Evolutionary conservation across 92 coral and sea anemone genomes (phyloP).

Genomic region (Phenganax marumi): DNA sequence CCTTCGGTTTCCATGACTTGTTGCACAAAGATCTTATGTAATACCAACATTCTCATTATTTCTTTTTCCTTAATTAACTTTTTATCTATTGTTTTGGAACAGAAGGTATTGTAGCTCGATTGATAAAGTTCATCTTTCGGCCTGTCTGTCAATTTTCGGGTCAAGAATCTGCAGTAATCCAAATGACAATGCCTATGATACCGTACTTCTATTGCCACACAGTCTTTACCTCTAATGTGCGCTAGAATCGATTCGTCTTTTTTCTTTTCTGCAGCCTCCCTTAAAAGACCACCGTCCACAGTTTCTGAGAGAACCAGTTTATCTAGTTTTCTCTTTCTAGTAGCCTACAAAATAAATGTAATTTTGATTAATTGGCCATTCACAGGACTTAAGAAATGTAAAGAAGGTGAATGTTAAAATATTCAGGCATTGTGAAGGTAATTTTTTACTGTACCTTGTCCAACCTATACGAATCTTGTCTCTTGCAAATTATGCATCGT

Average conservation of each 20-base stretch:
- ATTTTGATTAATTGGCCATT: neutral
- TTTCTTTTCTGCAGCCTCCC: conserved; percentile 32
- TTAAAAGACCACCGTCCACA: conserved; percentile 22
- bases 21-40: conserved; percentile 25
- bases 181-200: conserved; percentile 28
- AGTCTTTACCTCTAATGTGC: conserved; percentile 37
- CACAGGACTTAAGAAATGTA: neutral
- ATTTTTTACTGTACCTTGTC: conserved; percentile 11
- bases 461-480: conserved; percentile 2
- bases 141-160: conserved; percentile 12
- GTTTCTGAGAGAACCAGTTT: conserved; percentile 23
- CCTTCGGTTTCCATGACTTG: conserved; percentile 23
- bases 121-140: conserved; percentile 26
- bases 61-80: conserved; percentile 14
- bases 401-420: neutral
- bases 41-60: conserved; percentile 18
- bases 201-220: conserved; percentile 34
- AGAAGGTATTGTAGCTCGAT: conserved; percentile 17
- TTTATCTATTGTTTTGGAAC: conserved; percentile 10
- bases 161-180: conserved; percentile 26
- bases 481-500: conserved; percentile 27
- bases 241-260: conserved; percentile 26
- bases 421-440: no score
- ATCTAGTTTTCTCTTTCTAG: conserved; percentile 8
- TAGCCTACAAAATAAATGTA: conserved; percentile 10